phyloP scores from a whole-genome alignment of 2,888 invertebrate genomes.

The Drosophila mercatorum region DNA sequence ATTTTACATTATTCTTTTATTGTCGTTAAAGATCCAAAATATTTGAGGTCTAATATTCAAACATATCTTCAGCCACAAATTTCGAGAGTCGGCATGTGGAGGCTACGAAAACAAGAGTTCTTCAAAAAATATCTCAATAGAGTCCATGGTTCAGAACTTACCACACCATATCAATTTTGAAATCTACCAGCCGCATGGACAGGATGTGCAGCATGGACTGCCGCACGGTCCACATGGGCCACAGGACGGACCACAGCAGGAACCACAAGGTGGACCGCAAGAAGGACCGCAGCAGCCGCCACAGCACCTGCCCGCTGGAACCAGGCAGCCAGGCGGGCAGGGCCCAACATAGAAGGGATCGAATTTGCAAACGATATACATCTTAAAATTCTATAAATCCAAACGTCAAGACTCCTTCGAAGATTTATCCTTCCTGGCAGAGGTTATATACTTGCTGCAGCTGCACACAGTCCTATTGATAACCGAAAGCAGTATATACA shows the following conservation, averaged over 20 bases:
- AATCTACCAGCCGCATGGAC: constrained; percentile 40
- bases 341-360: constrained; percentile 66
- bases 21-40: background rate
- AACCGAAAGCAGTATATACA: background rate
- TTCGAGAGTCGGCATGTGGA: background rate
- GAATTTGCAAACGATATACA: constrained; percentile 56
- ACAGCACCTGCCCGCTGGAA: constrained; percentile 25
- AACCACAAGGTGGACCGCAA: constrained; percentile 30
- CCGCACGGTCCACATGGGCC: constrained; percentile 44
- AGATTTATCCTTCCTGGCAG: background rate
- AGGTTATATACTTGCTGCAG: background rate
- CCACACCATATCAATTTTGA: background rate
- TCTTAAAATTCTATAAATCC: background rate
- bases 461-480: background rate
- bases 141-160: background rate
- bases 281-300: constrained; percentile 25
- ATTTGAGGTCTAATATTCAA: constrained; percentile 29
- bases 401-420: background rate
- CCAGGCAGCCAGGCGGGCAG: constrained; percentile 59
- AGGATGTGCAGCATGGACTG: constrained; percentile 39
- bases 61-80: constrained; percentile 37
- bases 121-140: background rate
- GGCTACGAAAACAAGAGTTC: background rate
- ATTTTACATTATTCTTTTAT: constrained; percentile 11
- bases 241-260: constrained; percentile 22